Percentiles rank a stretch among this genome's conserved stretches.
phyloP scores from a whole-genome alignment of 2,797 vertebrate species.

The Gambusia yucatana region DNA sequence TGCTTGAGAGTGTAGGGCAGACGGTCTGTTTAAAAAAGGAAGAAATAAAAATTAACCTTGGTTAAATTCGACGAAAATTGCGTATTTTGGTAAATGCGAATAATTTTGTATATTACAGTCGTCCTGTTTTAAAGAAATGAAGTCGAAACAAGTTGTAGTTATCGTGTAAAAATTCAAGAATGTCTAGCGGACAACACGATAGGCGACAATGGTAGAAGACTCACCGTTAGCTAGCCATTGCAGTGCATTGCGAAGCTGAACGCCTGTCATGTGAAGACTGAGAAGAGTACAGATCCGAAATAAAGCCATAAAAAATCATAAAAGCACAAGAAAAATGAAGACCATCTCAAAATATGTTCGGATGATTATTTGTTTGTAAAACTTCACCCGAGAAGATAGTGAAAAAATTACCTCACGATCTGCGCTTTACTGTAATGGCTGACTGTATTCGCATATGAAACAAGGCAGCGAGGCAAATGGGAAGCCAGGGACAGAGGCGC shows the following conservation, averaged over 20 bases:
- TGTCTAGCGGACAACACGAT: slow-evolving; percentile 72
- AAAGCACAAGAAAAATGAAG: slow-evolving; percentile 70
- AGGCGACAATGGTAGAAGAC: slow-evolving; percentile 81
- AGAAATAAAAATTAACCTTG: slow-evolving; percentile 59
- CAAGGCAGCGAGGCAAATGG: slow-evolving; percentile 86
- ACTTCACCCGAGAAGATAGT: slow-evolving; percentile 36
- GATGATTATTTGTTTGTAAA: slow-evolving; percentile 31
- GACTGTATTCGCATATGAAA: slow-evolving; percentile 93
- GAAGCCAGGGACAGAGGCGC: slow-evolving; percentile 84
- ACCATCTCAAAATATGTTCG: background rate
- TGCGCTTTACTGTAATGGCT: slow-evolving; percentile 96
- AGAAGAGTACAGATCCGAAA: slow-evolving; percentile 50
- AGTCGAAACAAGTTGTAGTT: slow-evolving; percentile 44
- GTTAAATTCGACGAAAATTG: slow-evolving; percentile 57
- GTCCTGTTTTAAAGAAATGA: slow-evolving; percentile 52
- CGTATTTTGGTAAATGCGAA: slow-evolving; percentile 55
- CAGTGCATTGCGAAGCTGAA: slow-evolving; percentile 80
- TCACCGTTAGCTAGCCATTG: slow-evolving; percentile 77
- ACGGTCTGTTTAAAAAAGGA: slow-evolving; percentile 60
- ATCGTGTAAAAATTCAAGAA: slow-evolving; percentile 71
- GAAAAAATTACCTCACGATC: slow-evolving; percentile 80
- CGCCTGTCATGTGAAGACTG: slow-evolving; percentile 77
- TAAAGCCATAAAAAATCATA: slow-evolving; percentile 29
- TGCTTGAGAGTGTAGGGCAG: slow-evolving; percentile 60
- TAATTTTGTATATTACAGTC: slow-evolving; percentile 68